Conservation (phyloP, 1,140 invertebrate species). For the Triops longicaudatus region DNA sequence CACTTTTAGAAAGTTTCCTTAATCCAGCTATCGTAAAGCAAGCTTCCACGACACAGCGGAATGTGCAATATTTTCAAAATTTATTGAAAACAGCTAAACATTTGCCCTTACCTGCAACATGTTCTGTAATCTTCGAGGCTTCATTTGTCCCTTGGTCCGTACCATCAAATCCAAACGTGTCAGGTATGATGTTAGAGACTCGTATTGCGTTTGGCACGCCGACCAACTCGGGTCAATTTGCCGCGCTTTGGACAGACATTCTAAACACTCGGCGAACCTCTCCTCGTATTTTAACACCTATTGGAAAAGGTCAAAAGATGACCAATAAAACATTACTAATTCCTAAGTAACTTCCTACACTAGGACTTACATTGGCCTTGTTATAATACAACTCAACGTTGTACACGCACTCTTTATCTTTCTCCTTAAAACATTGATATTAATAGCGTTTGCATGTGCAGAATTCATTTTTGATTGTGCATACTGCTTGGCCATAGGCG, state of each 20-base stretch:
- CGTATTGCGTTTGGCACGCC: conserved; percentile 50
- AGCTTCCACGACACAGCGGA: too few relatives aligned
- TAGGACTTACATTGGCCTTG: conserved; percentile 60
- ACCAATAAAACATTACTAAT: conserved; percentile 35
- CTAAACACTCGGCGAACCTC: conserved; percentile 58
- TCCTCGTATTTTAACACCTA: conserved; percentile 74
- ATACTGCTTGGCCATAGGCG: conserved; percentile 73
- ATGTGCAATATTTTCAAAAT: too few relatives aligned
- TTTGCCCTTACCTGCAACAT: conserved; percentile 50
- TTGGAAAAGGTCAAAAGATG: conserved; percentile 24
- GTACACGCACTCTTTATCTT: conserved; percentile 50
- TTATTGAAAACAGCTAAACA: too few relatives aligned
- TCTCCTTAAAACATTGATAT: neutral
- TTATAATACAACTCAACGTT: conserved; percentile 79
- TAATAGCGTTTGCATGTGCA: conserved; percentile 20
- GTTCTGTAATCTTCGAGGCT: conserved; percentile 56
- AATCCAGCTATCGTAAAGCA: too few relatives aligned
- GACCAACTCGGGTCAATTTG: conserved; percentile 66
- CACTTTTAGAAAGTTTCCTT: too few relatives aligned
- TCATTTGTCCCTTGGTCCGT: conserved; percentile 61
- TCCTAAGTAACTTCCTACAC: conserved; percentile 16
- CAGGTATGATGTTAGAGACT: conserved; percentile 58
- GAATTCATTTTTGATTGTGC: conserved; percentile 34
- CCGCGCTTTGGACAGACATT: conserved; percentile 56
- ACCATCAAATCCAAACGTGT: conserved; percentile 54